Evolutionary conservation across 2,113 vertebrate genomes (phyloP).

Genomic region (Capricornis sumatraensis): DNA sequence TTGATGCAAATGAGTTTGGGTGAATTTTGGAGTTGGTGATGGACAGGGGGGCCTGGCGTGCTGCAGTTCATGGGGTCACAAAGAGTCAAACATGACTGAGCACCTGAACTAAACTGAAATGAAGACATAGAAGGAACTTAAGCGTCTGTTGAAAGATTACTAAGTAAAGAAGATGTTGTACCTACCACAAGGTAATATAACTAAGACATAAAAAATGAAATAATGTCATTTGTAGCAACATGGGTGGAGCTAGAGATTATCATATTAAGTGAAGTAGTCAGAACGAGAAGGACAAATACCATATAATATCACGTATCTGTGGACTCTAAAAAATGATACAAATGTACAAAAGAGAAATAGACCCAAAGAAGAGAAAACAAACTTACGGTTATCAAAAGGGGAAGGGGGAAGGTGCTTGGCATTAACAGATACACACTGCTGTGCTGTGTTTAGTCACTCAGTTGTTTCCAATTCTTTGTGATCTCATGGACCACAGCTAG

Average conservation of each 20-base stretch:
- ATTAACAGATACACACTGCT: not conserved
- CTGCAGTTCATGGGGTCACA: too few relatives aligned
- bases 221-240: not conserved
- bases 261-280: not conserved
- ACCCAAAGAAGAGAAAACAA: not conserved
- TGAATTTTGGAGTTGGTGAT: too few relatives aligned
- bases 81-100: too few relatives aligned
- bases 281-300: not conserved
- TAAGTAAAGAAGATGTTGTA: not conserved
- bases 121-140: not conserved
- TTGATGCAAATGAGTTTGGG: too few relatives aligned
- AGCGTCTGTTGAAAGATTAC: not conserved
- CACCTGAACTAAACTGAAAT: too few relatives aligned
- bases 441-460: not conserved
- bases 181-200: not conserved
- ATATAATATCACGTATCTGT: not conserved
- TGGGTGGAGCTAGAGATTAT: not conserved
- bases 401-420: not conserved
- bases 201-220: not conserved
- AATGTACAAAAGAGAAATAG: not conserved
- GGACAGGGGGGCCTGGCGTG: too few relatives aligned
- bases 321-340: not conserved
- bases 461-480: not conserved
- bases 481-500: not conserved
- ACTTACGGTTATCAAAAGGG: not conserved